Evolutionary conservation across 1,140 invertebrate genomes (phyloP).

Genomic region (Leptinotarsa undecemlineata): DNA sequence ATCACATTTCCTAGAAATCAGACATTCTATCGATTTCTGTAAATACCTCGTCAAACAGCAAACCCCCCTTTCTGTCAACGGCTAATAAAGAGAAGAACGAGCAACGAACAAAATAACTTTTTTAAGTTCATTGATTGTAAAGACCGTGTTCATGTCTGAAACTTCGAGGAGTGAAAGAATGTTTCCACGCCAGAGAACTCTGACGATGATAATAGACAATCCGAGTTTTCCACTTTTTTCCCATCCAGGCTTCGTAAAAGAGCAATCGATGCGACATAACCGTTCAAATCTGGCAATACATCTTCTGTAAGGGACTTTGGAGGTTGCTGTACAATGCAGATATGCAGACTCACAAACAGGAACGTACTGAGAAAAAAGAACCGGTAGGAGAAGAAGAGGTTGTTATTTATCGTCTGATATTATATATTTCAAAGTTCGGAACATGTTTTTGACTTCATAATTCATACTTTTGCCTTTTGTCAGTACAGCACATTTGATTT

Average conservation of each 20-base stretch:
- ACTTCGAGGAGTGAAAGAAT: background rate
- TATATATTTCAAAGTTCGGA: too few relatives aligned
- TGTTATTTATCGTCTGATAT: too few relatives aligned
- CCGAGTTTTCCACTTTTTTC: background rate
- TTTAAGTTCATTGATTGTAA: constrained; percentile 6
- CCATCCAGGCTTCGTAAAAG: background rate
- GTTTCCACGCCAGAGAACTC: background rate
- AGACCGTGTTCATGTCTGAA: constrained; percentile 5
- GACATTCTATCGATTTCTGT: background rate
- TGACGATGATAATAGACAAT: constrained; percentile 1
- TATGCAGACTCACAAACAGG: background rate
- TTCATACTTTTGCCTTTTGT: too few relatives aligned
- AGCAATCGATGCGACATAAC: background rate
- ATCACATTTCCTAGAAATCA: background rate
- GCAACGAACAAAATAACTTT: background rate
- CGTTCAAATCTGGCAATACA: constrained; percentile 4
- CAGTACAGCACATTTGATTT: too few relatives aligned
- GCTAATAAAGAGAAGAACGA: background rate
- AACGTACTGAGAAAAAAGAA: background rate
- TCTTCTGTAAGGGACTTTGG: background rate
- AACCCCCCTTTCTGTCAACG: background rate
- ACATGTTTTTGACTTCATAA: too few relatives aligned
- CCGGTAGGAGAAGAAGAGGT: too few relatives aligned
- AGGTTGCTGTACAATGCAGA: background rate
- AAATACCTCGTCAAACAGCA: background rate